Conservation (phyloP, 1,140 invertebrate species). For the Linepithema humile region DNA sequence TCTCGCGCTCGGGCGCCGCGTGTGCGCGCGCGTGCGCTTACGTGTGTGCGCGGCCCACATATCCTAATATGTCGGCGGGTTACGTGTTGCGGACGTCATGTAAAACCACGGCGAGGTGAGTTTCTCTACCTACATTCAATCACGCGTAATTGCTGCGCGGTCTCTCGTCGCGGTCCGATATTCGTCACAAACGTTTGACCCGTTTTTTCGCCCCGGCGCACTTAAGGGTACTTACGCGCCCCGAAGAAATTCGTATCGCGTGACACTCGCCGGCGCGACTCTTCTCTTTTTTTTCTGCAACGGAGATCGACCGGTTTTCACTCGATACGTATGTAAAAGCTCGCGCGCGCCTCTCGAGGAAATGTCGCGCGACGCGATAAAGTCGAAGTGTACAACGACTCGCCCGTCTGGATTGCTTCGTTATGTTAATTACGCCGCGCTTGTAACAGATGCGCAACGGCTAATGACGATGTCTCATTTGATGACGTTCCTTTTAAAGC, state of each 20-base stretch:
- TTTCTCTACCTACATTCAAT: conserved; percentile 53
- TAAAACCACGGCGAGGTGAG: conserved; percentile 47
- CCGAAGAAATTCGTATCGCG: conserved; percentile 54
- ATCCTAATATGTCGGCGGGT: conserved; percentile 48
- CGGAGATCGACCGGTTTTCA: conserved; percentile 49
- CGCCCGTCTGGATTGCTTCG: conserved; percentile 16
- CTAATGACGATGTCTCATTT: conserved; percentile 21
- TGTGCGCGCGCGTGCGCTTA: background rate
- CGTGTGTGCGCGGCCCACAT: conserved; percentile 44
- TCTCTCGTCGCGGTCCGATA: conserved; percentile 51
- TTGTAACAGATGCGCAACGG: conserved; percentile 17
- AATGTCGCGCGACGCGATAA: conserved; percentile 5
- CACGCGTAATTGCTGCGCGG: conserved; percentile 47
- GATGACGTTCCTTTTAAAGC: background rate
- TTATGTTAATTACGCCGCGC: conserved; percentile 39
- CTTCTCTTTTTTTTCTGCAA: conserved; percentile 10
- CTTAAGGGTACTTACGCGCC: conserved; percentile 43
- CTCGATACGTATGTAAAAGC: background rate
- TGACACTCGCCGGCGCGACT: conserved; percentile 41
- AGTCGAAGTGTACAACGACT: background rate
- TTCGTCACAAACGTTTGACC: conserved; percentile 57
- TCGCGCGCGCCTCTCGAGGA: background rate
- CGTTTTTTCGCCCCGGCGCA: conserved; percentile 39
- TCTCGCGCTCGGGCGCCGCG: too few species aligned
- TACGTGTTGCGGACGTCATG: conserved; percentile 45